Evolutionary conservation across 2,888 invertebrate species (phyloP).

Genomic region (Apodemia duryi): DNA sequence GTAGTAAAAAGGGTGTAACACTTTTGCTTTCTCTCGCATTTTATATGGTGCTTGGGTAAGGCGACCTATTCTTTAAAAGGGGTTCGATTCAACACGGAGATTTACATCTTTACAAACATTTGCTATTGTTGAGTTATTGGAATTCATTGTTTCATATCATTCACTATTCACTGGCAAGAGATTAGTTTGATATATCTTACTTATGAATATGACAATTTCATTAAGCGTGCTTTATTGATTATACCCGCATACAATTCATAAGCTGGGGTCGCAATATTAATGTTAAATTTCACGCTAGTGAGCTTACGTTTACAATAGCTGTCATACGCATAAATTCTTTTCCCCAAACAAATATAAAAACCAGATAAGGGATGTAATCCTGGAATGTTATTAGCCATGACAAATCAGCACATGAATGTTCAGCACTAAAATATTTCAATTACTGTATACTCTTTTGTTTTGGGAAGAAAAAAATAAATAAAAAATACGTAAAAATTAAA

Average conservation of each 20-base stretch:
- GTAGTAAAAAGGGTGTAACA: no score
- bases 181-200: neutral
- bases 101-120: no score
- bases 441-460: neutral
- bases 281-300: conserved; percentile 18
- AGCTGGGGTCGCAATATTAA: conserved; percentile 17
- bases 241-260: conserved; percentile 33
- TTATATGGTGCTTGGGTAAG: no score
- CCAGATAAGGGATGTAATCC: conserved; percentile 8
- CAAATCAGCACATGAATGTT: neutral
- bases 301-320: conserved; percentile 14
- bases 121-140: no score
- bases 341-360: conserved; percentile 18
- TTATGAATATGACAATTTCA: conserved; percentile 10
- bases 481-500: no score
- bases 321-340: conserved; percentile 11
- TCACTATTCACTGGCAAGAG: neutral
- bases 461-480: no score
- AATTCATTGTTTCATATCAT: neutral
- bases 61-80: no score
- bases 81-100: no score
- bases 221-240: conserved; percentile 23
- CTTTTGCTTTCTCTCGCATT: no score
- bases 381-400: neutral
- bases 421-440: neutral